Percentiles rank a stretch among this genome's conserved stretches.
Evolutionary conservation across 1,140 invertebrate species (phyloP).

Genomic region (Marisa cornuarietis): DNA sequence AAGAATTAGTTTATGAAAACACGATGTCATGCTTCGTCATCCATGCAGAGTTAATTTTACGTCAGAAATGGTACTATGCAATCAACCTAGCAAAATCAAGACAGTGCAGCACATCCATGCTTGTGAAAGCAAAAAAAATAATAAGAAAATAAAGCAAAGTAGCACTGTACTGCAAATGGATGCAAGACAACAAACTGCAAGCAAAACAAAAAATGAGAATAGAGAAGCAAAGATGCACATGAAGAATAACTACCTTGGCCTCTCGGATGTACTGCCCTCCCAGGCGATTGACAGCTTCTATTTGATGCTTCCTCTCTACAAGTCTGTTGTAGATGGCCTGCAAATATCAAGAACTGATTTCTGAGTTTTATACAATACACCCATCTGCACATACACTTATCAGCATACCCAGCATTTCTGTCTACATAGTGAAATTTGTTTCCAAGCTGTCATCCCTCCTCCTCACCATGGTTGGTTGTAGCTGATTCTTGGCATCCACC

Average conservation of each 20-base stretch:
- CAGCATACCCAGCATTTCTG: not conserved
- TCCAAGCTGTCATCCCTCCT: too few species aligned
- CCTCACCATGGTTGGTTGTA: slow-evolving; percentile 84
- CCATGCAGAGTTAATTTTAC: too few species aligned
- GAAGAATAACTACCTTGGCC: slow-evolving; percentile 85
- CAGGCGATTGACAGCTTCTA: slow-evolving; percentile 94
- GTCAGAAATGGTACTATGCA: too few species aligned
- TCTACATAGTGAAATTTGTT: not conserved
- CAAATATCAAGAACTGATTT: not conserved
- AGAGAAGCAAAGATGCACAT: not conserved
- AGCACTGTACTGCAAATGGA: not conserved
- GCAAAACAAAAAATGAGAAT: not conserved
- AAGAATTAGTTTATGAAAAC: too few species aligned
- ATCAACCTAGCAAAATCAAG: too few species aligned
- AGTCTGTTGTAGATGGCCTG: slow-evolving; percentile 90
- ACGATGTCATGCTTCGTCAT: too few species aligned
- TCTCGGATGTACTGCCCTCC: slow-evolving; percentile 95
- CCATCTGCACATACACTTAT: not conserved
- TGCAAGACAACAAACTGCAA: not conserved
- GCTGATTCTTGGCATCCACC: slow-evolving; percentile 70
- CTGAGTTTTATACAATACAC: not conserved
- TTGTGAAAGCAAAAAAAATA: not conserved
- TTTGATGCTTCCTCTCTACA: slow-evolving; percentile 88
- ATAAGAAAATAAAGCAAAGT: not conserved
- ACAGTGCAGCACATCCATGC: too few species aligned